phyloP scores from a whole-genome alignment of 2,113 vertebrate species.

The Mastomys natalensis region DNA sequence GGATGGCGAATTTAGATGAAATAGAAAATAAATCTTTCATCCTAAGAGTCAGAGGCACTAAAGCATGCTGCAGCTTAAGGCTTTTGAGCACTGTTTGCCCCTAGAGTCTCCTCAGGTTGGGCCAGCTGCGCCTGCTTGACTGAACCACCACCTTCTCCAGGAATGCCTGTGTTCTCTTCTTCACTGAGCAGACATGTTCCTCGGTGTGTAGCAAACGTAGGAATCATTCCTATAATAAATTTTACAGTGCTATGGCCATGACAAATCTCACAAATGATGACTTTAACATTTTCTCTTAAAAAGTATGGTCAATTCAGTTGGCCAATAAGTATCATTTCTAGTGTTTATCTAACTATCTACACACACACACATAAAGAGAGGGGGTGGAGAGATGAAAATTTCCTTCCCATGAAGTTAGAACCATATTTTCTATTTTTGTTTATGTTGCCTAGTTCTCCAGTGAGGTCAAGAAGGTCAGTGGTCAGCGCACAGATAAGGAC shows the following conservation, averaged over 20 bases:
- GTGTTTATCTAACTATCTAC: not conserved
- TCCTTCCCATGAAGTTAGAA: slow-evolving; percentile 27
- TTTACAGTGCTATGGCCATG: not conserved
- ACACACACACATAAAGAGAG: not conserved
- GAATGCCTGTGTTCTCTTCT: not conserved
- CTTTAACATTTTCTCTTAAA: not conserved
- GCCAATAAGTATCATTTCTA: not conserved
- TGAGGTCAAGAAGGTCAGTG: not conserved
- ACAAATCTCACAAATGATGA: not conserved
- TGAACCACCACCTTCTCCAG: not conserved
- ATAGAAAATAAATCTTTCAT: slow-evolving; percentile 64
- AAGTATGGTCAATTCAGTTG: not conserved
- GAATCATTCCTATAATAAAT: not conserved
- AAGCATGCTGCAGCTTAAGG: slow-evolving; percentile 7
- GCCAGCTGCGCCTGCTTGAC: not conserved
- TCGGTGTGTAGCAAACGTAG: not conserved
- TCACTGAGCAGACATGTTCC: not conserved
- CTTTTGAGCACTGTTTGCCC: not conserved
- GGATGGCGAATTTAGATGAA: slow-evolving; percentile 21
- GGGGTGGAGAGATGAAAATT: not conserved
- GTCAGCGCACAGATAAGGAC: slow-evolving; percentile 23
- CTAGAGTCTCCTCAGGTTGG: not conserved
- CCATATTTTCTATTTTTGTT: slow-evolving; percentile 53
- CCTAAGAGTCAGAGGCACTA: slow-evolving; percentile 30
- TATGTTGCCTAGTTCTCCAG: slow-evolving; percentile 59